These are phyloP conservation scores for Arvicanthis niloticus DNA, from an alignment of 2,113 vertebrate species.

Conservation along the genomic window DNA sequence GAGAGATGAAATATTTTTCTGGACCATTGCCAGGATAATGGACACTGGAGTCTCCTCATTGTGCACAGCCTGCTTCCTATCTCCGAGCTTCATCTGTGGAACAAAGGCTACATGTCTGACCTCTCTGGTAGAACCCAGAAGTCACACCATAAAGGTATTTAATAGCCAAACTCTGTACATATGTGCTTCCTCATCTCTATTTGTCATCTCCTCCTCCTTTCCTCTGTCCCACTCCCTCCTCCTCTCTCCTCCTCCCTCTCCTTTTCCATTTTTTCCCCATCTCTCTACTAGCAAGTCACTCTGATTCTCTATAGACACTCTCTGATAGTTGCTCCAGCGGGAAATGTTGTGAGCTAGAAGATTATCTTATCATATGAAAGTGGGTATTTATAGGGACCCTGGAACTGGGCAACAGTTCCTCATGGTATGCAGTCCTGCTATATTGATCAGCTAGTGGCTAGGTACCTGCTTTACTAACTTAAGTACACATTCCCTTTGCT, in stretches of 20 bases:
- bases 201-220: too few relatives aligned
- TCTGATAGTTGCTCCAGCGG: background rate
- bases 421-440: background rate
- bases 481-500: background rate
- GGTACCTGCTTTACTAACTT: background rate
- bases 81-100: background rate
- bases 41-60: background rate
- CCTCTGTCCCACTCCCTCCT: background rate
- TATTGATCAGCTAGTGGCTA: background rate
- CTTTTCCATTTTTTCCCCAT: background rate
- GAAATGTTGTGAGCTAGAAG: background rate
- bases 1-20: conserved; percentile 10
- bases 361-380: background rate
- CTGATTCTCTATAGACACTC: background rate
- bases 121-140: background rate
- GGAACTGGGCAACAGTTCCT: background rate
- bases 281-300: background rate
- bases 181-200: background rate
- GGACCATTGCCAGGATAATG: background rate
- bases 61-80: background rate
- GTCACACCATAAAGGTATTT: background rate
- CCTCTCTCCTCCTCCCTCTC: too few relatives aligned
- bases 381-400: background rate
- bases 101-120: background rate
- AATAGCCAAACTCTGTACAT: background rate